These are phyloP conservation scores for Seriola quinqueradiata DNA, from an alignment of 2,113 vertebrate genomes.

Conservation along the genomic window DNA sequence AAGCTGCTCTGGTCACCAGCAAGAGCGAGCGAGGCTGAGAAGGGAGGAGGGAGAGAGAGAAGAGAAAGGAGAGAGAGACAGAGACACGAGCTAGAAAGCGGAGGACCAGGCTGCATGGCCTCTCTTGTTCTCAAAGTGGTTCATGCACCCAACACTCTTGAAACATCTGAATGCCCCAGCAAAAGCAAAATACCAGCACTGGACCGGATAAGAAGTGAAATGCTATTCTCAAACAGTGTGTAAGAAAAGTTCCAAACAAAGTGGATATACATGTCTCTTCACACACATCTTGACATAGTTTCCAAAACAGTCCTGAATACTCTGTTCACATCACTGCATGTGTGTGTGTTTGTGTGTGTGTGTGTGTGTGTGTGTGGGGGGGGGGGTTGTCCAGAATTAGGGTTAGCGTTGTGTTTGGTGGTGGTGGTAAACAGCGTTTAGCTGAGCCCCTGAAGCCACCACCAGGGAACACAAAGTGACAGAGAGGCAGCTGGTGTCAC, in stretches of 20 bases:
- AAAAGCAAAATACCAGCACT: conserved; percentile 37
- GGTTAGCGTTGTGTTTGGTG: conserved; percentile 61
- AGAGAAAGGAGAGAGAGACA: conserved; percentile 18
- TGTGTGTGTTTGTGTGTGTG: conserved; percentile 4
- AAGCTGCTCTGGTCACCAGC: conserved; percentile 83
- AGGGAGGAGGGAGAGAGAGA: conserved; percentile 22
- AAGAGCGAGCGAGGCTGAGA: conserved; percentile 42
- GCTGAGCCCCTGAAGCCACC: conserved; percentile 71
- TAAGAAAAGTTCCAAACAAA: conserved; percentile 41
- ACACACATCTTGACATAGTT: conserved; percentile 43
- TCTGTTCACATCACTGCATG: neutral
- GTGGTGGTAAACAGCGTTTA: conserved; percentile 78
- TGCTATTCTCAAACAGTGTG: neutral
- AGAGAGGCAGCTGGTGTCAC: conserved; percentile 81
- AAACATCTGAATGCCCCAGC: conserved; percentile 53
- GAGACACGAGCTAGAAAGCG: conserved; percentile 43
- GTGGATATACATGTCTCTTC: conserved; percentile 32
- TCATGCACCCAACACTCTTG: conserved; percentile 42
- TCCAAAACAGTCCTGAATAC: conserved; percentile 16
- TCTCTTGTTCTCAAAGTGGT: conserved; percentile 65
- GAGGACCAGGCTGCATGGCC: conserved; percentile 58
- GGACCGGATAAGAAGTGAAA: conserved; percentile 15
- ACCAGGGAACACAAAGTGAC: conserved; percentile 80
- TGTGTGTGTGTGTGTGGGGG: neutral
- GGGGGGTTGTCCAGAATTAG: conserved; percentile 30